A percentile compares a stretch with the other conserved stretches of the same genome.
Conservation (phyloP, 1,140 invertebrate species). For the Aphis craccivora region DNA sequence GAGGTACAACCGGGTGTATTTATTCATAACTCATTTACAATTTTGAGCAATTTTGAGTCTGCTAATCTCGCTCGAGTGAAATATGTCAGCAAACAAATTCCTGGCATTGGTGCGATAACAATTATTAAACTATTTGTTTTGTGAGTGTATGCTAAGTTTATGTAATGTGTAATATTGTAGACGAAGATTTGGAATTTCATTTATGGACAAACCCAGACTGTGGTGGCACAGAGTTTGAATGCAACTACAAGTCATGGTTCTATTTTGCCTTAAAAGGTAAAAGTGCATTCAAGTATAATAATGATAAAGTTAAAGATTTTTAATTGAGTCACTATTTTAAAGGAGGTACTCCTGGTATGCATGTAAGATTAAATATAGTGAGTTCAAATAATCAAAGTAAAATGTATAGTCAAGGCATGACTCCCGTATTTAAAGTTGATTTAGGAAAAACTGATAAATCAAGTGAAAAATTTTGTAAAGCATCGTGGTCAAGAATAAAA, state of each 20-base stretch:
- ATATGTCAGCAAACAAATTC: constrained; percentile 29
- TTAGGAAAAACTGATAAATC: constrained; percentile 68
- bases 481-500: constrained; percentile 78
- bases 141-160: constrained; percentile 29
- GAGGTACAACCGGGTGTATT: constrained; percentile 43
- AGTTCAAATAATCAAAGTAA: constrained; percentile 90
- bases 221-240: constrained; percentile 86
- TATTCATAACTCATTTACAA: neutral
- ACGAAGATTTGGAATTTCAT: constrained; percentile 74
- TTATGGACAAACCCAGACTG: constrained; percentile 91
- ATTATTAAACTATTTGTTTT: constrained; percentile 1
- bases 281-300: constrained; percentile 35
- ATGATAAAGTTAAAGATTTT: neutral
- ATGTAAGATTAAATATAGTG: constrained; percentile 83
- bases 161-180: constrained; percentile 47
- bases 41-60: constrained; percentile 48
- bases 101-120: constrained; percentile 38
- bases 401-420: constrained; percentile 91
- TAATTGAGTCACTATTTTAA: constrained; percentile 59
- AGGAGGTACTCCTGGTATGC: constrained; percentile 67
- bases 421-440: constrained; percentile 74
- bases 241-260: constrained; percentile 92
- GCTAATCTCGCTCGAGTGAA: constrained; percentile 35
- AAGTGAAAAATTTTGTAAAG: constrained; percentile 65
- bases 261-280: constrained; percentile 82